Base-by-base conservation (phyloP, 2,888 invertebrate species). In the Venusia cambrica region DNA sequence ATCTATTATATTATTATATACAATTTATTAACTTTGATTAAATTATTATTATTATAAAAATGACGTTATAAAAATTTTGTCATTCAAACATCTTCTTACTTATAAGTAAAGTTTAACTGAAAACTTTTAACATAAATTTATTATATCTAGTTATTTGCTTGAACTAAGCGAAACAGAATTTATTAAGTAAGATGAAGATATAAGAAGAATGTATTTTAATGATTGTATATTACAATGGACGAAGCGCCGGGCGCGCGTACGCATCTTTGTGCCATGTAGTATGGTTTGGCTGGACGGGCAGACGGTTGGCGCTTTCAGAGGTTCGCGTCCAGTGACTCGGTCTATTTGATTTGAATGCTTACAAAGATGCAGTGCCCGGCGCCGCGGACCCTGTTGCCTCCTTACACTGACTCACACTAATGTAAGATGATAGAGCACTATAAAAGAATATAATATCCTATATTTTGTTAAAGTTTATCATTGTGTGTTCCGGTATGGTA, bases 1-100 rank as follows among this genome's bases (percentile, higher is more conserved):
- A 87, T 87, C 87, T 87, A 87, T 87, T 85, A 84, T 87, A 87
- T 87, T 84, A 87, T 87, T 87, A 87, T 84, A 81, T 88, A 87
- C 87, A 87, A 83, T 87, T 87, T 87, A 87, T 87, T 87, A 87
- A 80, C 83, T 81, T 87, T 85, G 79, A 87, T 85, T 87, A 84
- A 84, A 85, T 87, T 81, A 87, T 87, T 87, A 87, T 84, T 83
- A 87, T 87, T 80, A 80, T 80, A 65, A 71, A 79, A 79, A 85
- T 85, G 84, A 84, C 84, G 79, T 87, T 81, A 87, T 85, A 84
- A 87, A 83, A 85, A 84, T 74, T 78, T 87, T 83, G 88, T 88
- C 88, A 87, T 87, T 88, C 71, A 84, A 87, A 83, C 87, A 83
- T 87, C 84, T 88, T 87, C 84, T 87, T 39, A 87, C 71, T 79